A percentile compares a stretch with the other conserved stretches of the same genome.
Conservation (phyloP, 2,113 vertebrate species). For the Macquaria ambigua region DNA sequence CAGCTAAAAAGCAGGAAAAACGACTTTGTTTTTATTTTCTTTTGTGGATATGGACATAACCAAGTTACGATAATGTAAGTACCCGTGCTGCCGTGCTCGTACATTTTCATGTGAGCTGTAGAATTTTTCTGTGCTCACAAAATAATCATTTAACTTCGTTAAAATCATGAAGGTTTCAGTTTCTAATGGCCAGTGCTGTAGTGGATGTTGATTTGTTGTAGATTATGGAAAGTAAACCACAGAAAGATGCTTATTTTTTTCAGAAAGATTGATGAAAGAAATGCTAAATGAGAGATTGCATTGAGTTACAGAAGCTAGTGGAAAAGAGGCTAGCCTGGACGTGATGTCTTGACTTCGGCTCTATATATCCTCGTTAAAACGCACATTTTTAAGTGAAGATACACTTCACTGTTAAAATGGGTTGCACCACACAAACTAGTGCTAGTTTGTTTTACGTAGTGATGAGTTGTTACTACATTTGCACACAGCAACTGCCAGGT, state of each 20-base stretch:
- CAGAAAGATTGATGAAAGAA: neutral
- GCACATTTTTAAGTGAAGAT: neutral
- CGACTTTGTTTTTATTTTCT: too few relatives aligned
- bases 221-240: neutral
- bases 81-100: neutral
- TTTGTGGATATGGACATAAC: too few relatives aligned
- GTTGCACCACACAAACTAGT: neutral
- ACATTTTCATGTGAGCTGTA: too few relatives aligned
- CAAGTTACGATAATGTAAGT: neutral
- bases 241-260: neutral
- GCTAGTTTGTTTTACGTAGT: neutral
- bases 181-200: neutral
- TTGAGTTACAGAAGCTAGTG: too few relatives aligned
- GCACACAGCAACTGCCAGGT: neutral
- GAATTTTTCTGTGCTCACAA: neutral
- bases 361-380: too few relatives aligned
- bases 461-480: neutral
- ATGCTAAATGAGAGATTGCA: neutral
- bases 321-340: neutral
- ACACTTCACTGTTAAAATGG: neutral
- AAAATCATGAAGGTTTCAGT: neutral
- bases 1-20: too few relatives aligned
- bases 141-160: neutral
- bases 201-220: neutral
- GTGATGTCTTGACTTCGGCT: neutral